Evolutionary conservation across 92 coral and sea anemone species (phyloP), one percentile per base, ranked within the genome.

Genomic region (Porites lobata): DNA sequence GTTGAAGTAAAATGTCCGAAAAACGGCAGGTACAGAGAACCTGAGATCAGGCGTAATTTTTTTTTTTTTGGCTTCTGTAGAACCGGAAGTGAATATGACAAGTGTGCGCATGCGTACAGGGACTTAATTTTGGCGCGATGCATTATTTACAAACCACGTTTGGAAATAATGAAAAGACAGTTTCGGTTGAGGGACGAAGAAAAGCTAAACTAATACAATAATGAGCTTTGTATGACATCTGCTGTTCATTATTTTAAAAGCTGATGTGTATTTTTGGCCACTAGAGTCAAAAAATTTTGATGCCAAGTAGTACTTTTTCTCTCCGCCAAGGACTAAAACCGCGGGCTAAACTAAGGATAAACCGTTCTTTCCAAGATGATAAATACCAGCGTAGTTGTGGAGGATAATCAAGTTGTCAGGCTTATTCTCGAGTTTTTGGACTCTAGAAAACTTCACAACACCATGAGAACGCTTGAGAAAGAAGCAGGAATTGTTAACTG

Each of bases 391-490:
- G 92, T 96, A 76, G 79, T 78, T 17, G 75, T 98, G 72, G 98
- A 98, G 67, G 98, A 95, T 69, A 79, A 85, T 64, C 93, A 85
- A 50, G 91, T 95, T 80, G 77, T 98, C 69, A 91, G 95, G 78
- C 93, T 98, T 29, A 69, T 98, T 26, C 89, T 98, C 74, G 96
- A 98, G 79, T 98, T 98, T 79, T 81, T 98, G 69, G 86, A 89
- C 91, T 86, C 98, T 65, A 86, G 98, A 72, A 94, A 90, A 81
- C 94, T 96, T 56, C 94, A 98, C 78, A 94, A 95, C 65, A 86
- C 98, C 22, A 85, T 95, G 75, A 88, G 99, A 83, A 90, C 90
- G 80, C 91, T 98, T 52, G 99, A 98, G 84, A 95, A 96, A 82
- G 99, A 98, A 72, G 83, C 95, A 29, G 98, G 96, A 22, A 86